These are phyloP conservation scores for Protonemura montana DNA, from an alignment of 2,888 invertebrate species.

Conservation along the genomic window DNA sequence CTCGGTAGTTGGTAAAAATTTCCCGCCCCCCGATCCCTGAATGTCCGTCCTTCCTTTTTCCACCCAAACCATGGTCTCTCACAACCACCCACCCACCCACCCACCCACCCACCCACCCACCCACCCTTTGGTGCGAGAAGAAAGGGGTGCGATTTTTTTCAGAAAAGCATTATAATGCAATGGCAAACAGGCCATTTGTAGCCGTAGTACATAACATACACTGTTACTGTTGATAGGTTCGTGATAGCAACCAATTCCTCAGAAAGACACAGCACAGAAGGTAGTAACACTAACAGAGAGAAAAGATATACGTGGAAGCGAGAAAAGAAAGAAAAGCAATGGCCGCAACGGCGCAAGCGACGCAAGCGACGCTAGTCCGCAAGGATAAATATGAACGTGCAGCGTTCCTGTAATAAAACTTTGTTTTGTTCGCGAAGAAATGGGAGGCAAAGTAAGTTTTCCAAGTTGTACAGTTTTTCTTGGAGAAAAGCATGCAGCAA, in stretches of 20 bases:
- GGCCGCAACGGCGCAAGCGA: constrained; percentile 25
- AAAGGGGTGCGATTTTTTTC: background rate
- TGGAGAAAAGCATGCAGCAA: background rate
- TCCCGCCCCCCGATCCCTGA: background rate
- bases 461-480: background rate
- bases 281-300: constrained; percentile 31
- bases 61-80: background rate
- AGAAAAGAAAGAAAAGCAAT: constrained; percentile 35
- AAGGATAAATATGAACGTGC: background rate
- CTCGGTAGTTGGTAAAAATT: background rate
- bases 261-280: background rate
- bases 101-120: background rate
- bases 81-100: too few relatives aligned
- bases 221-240: constrained; percentile 45
- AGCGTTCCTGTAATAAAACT: background rate
- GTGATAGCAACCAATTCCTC: constrained; percentile 46
- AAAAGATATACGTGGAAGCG: constrained; percentile 21
- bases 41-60: background rate
- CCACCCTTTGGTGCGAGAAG: background rate
- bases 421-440: background rate
- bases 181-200: constrained; percentile 47
- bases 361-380: background rate
- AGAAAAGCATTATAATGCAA: constrained; percentile 41
- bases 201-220: background rate
- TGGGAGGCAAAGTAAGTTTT: background rate